Evolutionary conservation across 2,888 invertebrate genomes (phyloP).

Genomic region (Unio pictorum): DNA sequence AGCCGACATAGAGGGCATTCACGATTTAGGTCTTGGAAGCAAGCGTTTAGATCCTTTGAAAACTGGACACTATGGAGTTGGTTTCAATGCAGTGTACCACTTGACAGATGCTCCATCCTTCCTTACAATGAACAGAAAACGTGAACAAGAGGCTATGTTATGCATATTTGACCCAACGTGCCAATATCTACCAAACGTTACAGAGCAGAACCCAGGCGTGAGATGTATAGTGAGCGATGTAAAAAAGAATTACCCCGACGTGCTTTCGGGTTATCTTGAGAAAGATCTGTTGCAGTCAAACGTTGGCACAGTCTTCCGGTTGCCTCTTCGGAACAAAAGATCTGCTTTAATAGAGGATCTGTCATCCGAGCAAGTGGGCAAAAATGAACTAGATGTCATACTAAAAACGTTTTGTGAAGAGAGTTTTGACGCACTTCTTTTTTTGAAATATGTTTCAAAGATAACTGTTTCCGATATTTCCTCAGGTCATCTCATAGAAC

Average conservation of each 20-base stretch:
- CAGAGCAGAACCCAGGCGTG: slow-evolving; percentile 23
- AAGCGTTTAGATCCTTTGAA: slow-evolving; percentile 50
- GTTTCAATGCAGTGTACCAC: slow-evolving; percentile 61
- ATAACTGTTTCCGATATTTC: slow-evolving; percentile 36
- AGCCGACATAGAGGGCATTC: slow-evolving; percentile 52
- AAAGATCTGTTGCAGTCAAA: slow-evolving; percentile 12
- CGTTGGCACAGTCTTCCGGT: slow-evolving; percentile 34
- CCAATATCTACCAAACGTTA: slow-evolving; percentile 46
- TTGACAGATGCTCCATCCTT: slow-evolving; percentile 59
- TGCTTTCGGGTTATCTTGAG: slow-evolving; percentile 30
- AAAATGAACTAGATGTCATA: slow-evolving; percentile 9
- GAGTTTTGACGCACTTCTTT: slow-evolving; percentile 20
- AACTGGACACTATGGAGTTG: slow-evolving; percentile 61
- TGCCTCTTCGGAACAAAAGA: slow-evolving; percentile 29
- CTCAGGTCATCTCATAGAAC: slow-evolving; percentile 2
- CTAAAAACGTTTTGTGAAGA: slow-evolving; percentile 11
- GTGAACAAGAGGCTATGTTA: slow-evolving; percentile 42
- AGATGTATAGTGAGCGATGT: slow-evolving; percentile 18
- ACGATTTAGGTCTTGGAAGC: slow-evolving; percentile 53
- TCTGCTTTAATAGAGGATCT: slow-evolving; percentile 39
- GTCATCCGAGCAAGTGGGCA: slow-evolving; percentile 6
- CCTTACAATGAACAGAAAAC: slow-evolving; percentile 35
- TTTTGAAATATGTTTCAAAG: slow-evolving; percentile 23
- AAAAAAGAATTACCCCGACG: slow-evolving; percentile 22
- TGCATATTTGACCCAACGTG: slow-evolving; percentile 65